These are phyloP conservation scores for Tanytarsus gracilentus DNA, from an alignment of 2,888 invertebrate species.

Conservation along the genomic window DNA sequence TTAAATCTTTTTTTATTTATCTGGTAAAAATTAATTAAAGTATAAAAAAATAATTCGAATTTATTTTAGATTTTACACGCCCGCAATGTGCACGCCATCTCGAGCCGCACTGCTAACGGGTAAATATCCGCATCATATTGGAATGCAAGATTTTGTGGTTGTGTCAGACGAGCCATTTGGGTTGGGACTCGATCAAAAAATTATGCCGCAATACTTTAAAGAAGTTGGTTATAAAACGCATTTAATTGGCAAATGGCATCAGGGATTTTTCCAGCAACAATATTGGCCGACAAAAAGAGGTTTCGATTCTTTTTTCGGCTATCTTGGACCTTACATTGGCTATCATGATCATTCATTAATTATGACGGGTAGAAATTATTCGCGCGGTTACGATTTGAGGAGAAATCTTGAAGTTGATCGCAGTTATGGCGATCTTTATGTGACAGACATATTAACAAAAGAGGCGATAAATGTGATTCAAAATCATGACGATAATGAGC, in stretches of 20 bases:
- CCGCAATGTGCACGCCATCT: constrained; percentile 78
- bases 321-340: constrained; percentile 71
- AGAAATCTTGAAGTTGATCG: constrained; percentile 43
- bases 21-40: no score
- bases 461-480: constrained; percentile 56
- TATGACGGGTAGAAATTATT: constrained; percentile 38
- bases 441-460: constrained; percentile 60
- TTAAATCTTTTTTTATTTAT: no score
- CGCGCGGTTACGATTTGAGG: constrained; percentile 46
- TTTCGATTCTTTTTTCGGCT: constrained; percentile 75
- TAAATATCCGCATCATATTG: constrained; percentile 61
- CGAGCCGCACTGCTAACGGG: constrained; percentile 75
- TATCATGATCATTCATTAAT: constrained; percentile 61
- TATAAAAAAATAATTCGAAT: no score
- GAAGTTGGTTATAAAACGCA: constrained; percentile 71
- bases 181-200: constrained; percentile 55
- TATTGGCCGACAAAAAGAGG: constrained; percentile 62
- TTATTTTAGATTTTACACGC: constrained; percentile 68
- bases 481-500: constrained; percentile 49
- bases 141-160: constrained; percentile 64
- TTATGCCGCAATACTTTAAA: constrained; percentile 59
- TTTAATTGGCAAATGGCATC: constrained; percentile 85
- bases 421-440: constrained; percentile 50
- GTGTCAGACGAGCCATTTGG: constrained; percentile 60
- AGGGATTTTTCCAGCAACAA: constrained; percentile 59